These are phyloP conservation scores for Callocephalon fimbriatum DNA, from an alignment of 2,113 vertebrate species.

Conservation along the genomic window DNA sequence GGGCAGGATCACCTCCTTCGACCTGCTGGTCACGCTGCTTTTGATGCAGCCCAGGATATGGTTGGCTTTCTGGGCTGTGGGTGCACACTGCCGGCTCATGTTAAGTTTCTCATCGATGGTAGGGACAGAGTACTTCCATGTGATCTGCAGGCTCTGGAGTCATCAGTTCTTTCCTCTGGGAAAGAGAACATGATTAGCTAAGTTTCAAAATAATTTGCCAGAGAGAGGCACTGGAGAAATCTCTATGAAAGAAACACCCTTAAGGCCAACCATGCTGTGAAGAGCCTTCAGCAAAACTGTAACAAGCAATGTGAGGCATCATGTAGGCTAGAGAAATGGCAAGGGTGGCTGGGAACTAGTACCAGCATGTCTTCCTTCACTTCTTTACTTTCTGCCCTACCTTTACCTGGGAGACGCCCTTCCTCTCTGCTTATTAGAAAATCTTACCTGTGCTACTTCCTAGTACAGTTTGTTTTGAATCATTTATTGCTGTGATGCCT, in stretches of 20 bases:
- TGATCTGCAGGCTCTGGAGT: background rate
- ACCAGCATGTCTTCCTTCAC: background rate
- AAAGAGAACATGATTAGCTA: background rate
- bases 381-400: background rate
- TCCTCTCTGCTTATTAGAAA: background rate
- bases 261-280: background rate
- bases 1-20: no score
- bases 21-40: no score
- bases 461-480: background rate
- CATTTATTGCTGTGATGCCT: background rate
- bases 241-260: rapidly evolving
- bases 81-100: no score
- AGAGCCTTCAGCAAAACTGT: background rate
- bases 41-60: no score
- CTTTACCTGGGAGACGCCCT: background rate
- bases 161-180: background rate
- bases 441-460: background rate
- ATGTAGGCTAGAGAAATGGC: background rate
- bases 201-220: background rate
- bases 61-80: no score
- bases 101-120: background rate
- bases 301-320: background rate
- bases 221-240: background rate
- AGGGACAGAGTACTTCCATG: background rate
- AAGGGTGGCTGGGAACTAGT: background rate